Evolutionary conservation across 1,140 invertebrate genomes (phyloP), one percentile per base, ranked within the genome.

Genomic region (Maconellicoccus hirsutus): DNA sequence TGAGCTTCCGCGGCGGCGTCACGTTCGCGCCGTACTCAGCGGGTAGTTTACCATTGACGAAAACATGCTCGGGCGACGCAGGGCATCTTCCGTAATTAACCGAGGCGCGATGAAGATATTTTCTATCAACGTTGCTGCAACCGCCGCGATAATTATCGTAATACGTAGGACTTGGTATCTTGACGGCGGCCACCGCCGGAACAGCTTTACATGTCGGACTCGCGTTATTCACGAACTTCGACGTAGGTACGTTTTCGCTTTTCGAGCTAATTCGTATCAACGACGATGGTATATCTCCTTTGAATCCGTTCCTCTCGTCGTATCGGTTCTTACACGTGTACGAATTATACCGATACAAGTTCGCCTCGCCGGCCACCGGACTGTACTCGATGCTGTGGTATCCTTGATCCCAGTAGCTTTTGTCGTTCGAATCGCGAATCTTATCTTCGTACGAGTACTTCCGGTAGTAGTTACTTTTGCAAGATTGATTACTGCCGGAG

Each of bases 361-460:
- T 16, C 29, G 29, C 29, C 10, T 19, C 14, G 14, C n/a, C 42
- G 19, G 21, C 19, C 10, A 25, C 61, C 22, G 61, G 61, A 66
- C 61, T 66, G 10, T 59, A 71, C 69, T 75, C 74, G 59, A 75
- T 76, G 63, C 73, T 74, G 72, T 75, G 74, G 71, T 75, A 76
- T n/a, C 74, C 73, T 61, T 76, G 73, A 59, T 76, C 74, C 70
- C 74, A 74, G 29, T 70, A 72, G 16, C n/a, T 52, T 19, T 52
- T 52, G n/a, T 52, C 42, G 19, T 10, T 42, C 38, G 61, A 29
- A 70, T 26, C 25, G 22, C 8, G n/a, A 10, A 23, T 26, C 61
- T 23, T 23, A 25, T 70, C 39, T 63, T 70, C 72, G 33, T 59
- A 27, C n/a, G 39, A 71, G 42, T 72, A 19, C 25, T 42, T 59